Conservation (phyloP, 2,113 vertebrate genomes). For the Scytalopus superciliaris region DNA sequence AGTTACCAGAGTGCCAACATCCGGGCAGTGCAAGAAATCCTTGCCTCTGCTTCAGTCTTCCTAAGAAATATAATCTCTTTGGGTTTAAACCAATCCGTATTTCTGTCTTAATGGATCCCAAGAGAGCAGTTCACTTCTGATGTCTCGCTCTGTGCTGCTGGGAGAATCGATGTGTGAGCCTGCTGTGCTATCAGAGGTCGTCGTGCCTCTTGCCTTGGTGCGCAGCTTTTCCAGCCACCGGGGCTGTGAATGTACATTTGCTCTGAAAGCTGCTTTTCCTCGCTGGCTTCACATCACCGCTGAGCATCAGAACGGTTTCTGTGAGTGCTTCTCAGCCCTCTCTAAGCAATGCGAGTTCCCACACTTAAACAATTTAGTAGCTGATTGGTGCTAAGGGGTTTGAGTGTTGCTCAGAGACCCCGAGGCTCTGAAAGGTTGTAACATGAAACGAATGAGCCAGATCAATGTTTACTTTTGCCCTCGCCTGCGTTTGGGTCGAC, state of each 20-base stretch:
- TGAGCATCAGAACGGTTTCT: neutral
- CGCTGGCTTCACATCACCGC: neutral
- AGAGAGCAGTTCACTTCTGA: neutral
- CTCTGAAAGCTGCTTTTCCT: neutral
- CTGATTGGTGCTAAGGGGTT: neutral
- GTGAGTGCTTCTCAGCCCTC: conserved; percentile 1
- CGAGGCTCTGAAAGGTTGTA: neutral
- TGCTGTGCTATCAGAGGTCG: neutral
- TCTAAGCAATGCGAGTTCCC: neutral
- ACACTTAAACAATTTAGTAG: conserved; percentile 7
- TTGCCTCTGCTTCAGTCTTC: neutral
- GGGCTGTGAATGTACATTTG: neutral
- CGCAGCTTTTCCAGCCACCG: neutral
- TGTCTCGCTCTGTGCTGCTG: neutral
- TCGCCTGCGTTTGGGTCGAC: neutral
- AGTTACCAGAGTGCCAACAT: neutral
- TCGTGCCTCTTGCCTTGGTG: neutral
- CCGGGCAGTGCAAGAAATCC: neutral
- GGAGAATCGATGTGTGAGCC: neutral
- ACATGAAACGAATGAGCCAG: neutral
- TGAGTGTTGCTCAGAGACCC: conserved; percentile 22
- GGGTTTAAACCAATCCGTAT: neutral
- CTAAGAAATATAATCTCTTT: neutral
- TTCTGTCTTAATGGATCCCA: neutral
- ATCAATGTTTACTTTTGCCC: neutral